phyloP scores from a whole-genome alignment of 2,888 invertebrate species.

The Diadegma fenestrale region DNA sequence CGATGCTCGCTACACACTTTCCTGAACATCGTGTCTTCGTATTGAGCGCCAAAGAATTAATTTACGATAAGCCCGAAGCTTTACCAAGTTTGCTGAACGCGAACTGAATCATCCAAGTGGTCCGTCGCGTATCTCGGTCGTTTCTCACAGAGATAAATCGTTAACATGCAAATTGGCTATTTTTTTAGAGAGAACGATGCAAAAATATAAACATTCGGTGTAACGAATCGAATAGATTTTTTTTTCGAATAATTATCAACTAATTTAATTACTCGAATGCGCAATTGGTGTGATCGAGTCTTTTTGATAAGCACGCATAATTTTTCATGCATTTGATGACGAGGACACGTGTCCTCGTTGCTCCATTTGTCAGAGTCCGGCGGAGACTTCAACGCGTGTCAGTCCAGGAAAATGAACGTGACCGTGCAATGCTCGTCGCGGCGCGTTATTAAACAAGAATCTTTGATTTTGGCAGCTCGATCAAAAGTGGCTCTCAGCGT shows the following conservation, averaged over 20 bases:
- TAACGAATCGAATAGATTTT: neutral
- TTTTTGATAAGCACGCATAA: neutral
- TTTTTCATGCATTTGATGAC: neutral
- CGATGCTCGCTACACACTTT: neutral
- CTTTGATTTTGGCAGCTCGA: too few relatives aligned
- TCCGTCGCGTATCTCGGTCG: conserved; percentile 4
- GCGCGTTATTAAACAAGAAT: neutral
- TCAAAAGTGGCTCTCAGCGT: neutral
- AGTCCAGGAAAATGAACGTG: neutral
- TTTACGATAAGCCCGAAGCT: conserved; percentile 1
- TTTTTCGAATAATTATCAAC: neutral
- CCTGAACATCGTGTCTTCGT: conserved; percentile 5
- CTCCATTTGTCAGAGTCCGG: neutral
- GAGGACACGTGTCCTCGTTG: neutral
- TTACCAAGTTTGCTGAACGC: conserved; percentile 4
- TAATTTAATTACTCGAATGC: neutral
- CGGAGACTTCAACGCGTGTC: conserved; percentile 10
- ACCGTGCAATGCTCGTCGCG: neutral
- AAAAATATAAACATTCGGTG: neutral
- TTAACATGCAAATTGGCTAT: neutral
- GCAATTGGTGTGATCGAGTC: neutral
- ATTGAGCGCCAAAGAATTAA: neutral
- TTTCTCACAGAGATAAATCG: conserved; percentile 6
- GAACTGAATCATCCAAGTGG: neutral
- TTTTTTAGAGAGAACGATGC: neutral